These are phyloP conservation scores for Heliconius ethilla DNA, from an alignment of 2,888 invertebrate genomes.

Conservation along the genomic window DNA sequence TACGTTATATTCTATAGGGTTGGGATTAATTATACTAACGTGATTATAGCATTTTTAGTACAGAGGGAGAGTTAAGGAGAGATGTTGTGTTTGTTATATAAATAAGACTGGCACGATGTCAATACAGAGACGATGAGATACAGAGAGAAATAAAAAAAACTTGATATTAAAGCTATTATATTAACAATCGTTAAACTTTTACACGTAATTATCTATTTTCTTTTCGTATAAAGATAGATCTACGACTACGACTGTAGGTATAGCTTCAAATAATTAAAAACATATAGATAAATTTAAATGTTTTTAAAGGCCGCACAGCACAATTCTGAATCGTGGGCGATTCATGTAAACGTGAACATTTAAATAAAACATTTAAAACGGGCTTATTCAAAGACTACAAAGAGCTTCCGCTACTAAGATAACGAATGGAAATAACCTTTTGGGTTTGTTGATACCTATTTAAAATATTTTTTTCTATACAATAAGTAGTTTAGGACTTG, in stretches of 20 bases:
- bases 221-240: too few relatives aligned
- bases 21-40: not conserved
- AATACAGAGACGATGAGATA: too few relatives aligned
- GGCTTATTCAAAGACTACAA: conserved; percentile 15
- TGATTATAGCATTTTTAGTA: not conserved
- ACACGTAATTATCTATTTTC: too few relatives aligned
- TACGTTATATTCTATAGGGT: not conserved
- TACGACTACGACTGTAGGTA: not conserved
- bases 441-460: not conserved
- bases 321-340: not conserved
- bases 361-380: conserved; percentile 8
- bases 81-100: not conserved
- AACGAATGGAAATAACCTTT: conserved; percentile 5
- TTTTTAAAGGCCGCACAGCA: not conserved
- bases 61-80: not conserved
- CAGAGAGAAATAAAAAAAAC: too few relatives aligned
- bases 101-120: not conserved
- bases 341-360: not conserved
- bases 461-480: not conserved
- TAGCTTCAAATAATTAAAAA: not conserved
- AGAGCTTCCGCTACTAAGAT: conserved; percentile 10
- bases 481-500: not conserved
- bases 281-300: not conserved
- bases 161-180: too few relatives aligned
- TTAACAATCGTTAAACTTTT: too few relatives aligned